Conservation (phyloP, 2,797 vertebrate species). For the Pitangus sulphuratus region DNA sequence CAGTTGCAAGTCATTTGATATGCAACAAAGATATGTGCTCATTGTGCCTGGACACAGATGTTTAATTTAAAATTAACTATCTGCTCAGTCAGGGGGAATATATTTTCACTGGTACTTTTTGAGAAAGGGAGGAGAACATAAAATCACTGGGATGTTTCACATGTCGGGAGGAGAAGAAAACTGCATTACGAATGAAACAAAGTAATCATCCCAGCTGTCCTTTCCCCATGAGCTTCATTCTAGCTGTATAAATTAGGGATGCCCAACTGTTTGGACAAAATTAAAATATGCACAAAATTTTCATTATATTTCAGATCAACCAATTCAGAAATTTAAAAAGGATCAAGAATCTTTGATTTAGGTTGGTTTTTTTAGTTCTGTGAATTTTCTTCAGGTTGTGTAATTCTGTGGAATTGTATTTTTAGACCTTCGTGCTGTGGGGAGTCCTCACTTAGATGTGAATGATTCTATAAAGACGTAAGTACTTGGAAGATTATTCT, state of each 20-base stretch:
- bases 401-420: background rate
- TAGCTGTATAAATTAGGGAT: background rate
- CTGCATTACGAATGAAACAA: constrained; percentile 1
- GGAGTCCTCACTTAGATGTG: background rate
- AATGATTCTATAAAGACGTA: background rate
- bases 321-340: background rate
- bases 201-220: background rate
- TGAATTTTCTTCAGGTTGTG: background rate
- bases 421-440: background rate
- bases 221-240: background rate
- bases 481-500: background rate
- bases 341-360: background rate
- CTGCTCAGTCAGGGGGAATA: background rate
- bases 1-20: background rate
- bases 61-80: constrained; percentile 47
- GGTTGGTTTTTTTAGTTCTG: background rate
- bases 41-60: background rate
- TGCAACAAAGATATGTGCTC: background rate
- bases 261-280: background rate
- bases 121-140: background rate
- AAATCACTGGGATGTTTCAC: constrained; percentile 8
- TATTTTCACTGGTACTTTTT: constrained; percentile 1
- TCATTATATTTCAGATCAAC: background rate
- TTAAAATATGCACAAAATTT: background rate
- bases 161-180: background rate